phyloP scores from a whole-genome alignment of 2,797 vertebrate species.

The Dallia pectoralis region DNA sequence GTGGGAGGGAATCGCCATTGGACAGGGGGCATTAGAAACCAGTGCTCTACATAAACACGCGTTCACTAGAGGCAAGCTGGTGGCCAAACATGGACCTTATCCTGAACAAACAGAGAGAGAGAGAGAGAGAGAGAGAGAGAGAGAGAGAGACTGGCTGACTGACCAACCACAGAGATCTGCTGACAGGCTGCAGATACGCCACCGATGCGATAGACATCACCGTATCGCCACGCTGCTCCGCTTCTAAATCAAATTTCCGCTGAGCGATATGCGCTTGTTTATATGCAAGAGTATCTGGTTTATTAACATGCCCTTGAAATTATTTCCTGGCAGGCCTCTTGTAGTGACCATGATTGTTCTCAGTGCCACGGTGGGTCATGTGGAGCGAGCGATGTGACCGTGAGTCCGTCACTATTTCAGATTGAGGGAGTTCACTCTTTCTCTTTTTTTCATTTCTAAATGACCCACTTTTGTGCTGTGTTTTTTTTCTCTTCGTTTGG shows the following conservation, averaged over 20 bases:
- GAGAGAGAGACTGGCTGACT: conserved; percentile 35
- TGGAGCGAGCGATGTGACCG: conserved; percentile 11
- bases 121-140: too few relatives aligned
- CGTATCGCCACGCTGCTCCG: conserved; percentile 46
- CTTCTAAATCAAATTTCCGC: conserved; percentile 68
- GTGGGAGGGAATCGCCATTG: not conserved
- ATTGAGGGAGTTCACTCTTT: conserved; percentile 39
- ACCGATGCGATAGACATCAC: conserved; percentile 61
- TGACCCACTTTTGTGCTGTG: conserved; percentile 62
- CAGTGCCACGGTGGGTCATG: conserved; percentile 32
- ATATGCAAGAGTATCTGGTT: conserved; percentile 74
- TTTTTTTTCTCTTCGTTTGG: conserved; percentile 74
- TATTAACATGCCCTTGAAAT: conserved; percentile 73
- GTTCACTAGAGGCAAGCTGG: conserved; percentile 26
- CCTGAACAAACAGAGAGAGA: conserved; percentile 66
- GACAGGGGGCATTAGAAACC: not conserved
- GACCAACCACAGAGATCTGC: conserved; percentile 61
- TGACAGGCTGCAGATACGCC: conserved; percentile 50
- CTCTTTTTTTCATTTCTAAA: conserved; percentile 53
- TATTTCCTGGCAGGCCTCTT: conserved; percentile 64
- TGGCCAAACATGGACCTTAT: conserved; percentile 62
- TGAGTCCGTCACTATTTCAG: conserved; percentile 36
- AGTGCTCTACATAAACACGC: not conserved
- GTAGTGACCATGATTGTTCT: conserved; percentile 59
- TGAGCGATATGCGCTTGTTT: conserved; percentile 64